Evolutionary conservation across 64 coral and sea anemone species (phyloP).

Genomic region (Orbicella faveolata): DNA sequence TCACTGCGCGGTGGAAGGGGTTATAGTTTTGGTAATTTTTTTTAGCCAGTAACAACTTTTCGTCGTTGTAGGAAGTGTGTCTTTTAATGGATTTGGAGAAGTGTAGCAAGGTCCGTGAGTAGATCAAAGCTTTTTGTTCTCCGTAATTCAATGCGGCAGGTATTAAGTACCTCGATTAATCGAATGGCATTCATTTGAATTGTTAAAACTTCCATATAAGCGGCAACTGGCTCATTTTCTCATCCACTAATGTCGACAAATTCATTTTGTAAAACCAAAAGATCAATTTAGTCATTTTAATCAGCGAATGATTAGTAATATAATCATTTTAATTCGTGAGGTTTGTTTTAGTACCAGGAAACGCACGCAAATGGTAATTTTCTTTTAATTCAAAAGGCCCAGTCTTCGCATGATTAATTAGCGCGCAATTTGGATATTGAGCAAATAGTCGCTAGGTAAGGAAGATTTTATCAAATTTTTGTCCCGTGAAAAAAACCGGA

Average conservation of each 20-base stretch:
- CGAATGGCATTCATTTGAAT: background rate
- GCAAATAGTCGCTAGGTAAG: background rate
- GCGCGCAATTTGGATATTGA: background rate
- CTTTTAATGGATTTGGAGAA: background rate
- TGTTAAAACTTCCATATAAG: background rate
- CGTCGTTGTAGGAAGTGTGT: too few species aligned
- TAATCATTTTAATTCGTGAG: background rate
- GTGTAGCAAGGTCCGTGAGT: background rate
- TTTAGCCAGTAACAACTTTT: too few species aligned
- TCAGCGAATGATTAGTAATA: background rate
- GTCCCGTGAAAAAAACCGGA: background rate
- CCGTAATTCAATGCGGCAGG: background rate
- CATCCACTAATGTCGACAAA: background rate
- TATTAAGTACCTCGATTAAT: background rate
- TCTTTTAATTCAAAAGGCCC: background rate
- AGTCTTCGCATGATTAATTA: background rate
- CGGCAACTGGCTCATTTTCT: background rate
- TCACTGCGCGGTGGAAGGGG: too few species aligned
- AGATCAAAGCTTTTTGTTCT: background rate
- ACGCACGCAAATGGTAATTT: background rate
- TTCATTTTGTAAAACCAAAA: background rate
- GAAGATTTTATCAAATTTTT: background rate
- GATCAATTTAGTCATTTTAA: background rate
- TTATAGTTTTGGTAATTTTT: too few species aligned
- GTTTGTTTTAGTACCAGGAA: constrained; percentile 2